Evolutionary conservation across 2,888 invertebrate species (phyloP), one percentile per base, ranked within the genome.

Genomic region (Cyrtodaria siliqua): DNA sequence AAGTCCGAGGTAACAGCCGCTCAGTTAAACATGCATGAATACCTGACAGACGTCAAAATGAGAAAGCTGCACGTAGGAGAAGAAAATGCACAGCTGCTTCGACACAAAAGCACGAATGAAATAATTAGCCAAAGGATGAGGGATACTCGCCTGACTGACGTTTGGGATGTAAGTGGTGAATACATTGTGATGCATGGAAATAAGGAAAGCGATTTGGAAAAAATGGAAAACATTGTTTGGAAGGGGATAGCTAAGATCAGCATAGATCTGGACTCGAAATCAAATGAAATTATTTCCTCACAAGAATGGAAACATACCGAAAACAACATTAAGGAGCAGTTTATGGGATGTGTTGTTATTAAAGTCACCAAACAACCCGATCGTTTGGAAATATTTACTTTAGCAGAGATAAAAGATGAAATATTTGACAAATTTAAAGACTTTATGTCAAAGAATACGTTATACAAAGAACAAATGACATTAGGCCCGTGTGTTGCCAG

Each of bases 281-380:
- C 62, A 12, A 42, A 47, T 14, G 42, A 27, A 44, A 44, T 67
- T 23, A 9, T 62, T 23, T 50, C 44, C 8, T 56, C 44, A 3
- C 49, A 40, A 2, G 68, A 77, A 50, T 77, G 77, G 77, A 67
- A 63, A 20, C 40, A 53, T 1, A 50, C 47, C 2, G 49, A 74
- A 26, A 29, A 55, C 9, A 59, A 56, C 14, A 29, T 79, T n/a
- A 20, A 42, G 18, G 26, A 42, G 12, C 44, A 64, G 29, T 75
- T 50, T 52, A 26, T n/a, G 3, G 75, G 60, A 6, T 72, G 71
- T 56, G 18, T 79, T 2, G 64, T 49, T 20, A 40, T 75, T 2
- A 67, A 44, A 2, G 44, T n/a, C 12, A 18, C 24, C 1, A 55
- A 26, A 18, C 27, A 56, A 27, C 27, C 75, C 18, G 59, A 60